Base-by-base conservation (phyloP, 2,888 invertebrate species). In the Oxytorus armatus region DNA sequence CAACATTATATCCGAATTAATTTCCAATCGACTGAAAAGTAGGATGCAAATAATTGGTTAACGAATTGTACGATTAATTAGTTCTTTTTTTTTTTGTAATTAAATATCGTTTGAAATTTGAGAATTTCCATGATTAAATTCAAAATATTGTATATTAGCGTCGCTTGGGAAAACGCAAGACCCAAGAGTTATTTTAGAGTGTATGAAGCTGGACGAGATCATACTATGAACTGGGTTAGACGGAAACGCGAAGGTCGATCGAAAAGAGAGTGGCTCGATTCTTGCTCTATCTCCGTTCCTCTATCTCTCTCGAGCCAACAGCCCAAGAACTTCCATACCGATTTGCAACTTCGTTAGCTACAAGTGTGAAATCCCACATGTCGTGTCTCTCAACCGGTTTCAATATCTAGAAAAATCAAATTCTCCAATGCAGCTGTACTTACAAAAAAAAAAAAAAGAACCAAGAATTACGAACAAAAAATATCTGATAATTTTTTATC, bases 241-340 rank as follows among this genome's bases (percentile, higher is more conserved):
- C 74, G 80, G 78, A 73, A 82, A 82, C 76, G 77, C 85, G 88
- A 87, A 88, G 88, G 88, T 88, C 88, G 84, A 87, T 86, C 80
- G 88, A 87, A 88, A 88, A 88, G 88, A 88, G 88, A 88, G 86
- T 87, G 88, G 85, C 83, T 73, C 75, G 73, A 77, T 70, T 70
- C 74, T 81, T 42, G 66, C 18, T 74, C 57, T 36, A 65, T 55
- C 47, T 70, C 70, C 36, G 21, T 47, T 23, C 18, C 16, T 39
- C 63, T 70, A 55, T 57, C 29, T 25, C 47, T 70, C 49, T 61
- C 44, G 72, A 57, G 63, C 51, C 55, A 68, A 65, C 55, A 53
- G 55, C 42, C 51, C 36, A 23, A 73, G 59, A 66, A 68, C 59
- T 65, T 49, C 63, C 65, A 51, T 61, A 51, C 78, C 83, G 81